A percentile compares a stretch with the other conserved stretches of the same genome.
Evolutionary conservation across 2,113 vertebrate species (phyloP).

Genomic region (Garra rufa): DNA sequence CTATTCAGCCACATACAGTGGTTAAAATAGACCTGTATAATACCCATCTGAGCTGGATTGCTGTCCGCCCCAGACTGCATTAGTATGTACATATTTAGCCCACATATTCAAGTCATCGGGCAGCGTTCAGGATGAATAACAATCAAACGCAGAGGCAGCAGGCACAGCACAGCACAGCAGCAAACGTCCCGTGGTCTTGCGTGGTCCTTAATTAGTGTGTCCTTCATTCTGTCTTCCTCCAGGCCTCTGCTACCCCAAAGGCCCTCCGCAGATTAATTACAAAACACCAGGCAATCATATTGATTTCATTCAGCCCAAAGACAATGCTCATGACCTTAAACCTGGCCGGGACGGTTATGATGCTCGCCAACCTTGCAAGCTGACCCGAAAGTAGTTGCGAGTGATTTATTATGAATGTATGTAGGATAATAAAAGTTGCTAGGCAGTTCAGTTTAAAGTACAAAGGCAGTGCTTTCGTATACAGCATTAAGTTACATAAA

Average conservation of each 20-base stretch:
- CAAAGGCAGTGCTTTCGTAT: too few relatives aligned
- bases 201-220: conserved; percentile 90
- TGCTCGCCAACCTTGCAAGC: background rate
- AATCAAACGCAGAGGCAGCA: conserved; percentile 64
- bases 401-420: background rate
- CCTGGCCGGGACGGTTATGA: conserved; percentile 7
- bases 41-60: background rate
- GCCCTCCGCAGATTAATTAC: conserved; percentile 89
- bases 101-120: conserved; percentile 61
- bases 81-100: conserved; percentile 45
- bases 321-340: conserved; percentile 75
- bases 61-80: conserved; percentile 2
- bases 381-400: background rate
- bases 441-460: too few relatives aligned
- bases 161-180: conserved; percentile 41
- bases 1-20: conserved; percentile 46
- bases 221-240: conserved; percentile 85
- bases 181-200: conserved; percentile 76
- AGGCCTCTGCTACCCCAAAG: conserved; percentile 81
- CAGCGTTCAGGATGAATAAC: conserved; percentile 74
- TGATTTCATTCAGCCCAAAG: conserved; percentile 83
- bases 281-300: conserved; percentile 85
- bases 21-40: conserved; percentile 28
- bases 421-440: too few relatives aligned
- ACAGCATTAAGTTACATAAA: too few relatives aligned